phyloP scores from a whole-genome alignment of 2,113 vertebrate species.

The Phoxinus phoxinus region DNA sequence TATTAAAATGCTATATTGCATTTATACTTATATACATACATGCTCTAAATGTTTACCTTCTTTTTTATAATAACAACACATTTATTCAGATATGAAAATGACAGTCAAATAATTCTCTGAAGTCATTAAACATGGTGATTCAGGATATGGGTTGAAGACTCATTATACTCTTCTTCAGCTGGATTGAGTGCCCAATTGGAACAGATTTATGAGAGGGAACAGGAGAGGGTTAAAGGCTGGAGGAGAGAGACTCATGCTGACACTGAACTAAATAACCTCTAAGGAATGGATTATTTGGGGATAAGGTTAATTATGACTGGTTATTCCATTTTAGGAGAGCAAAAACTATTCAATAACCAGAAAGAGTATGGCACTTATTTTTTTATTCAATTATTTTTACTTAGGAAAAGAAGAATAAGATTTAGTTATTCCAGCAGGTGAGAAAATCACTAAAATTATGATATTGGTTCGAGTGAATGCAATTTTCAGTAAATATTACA shows the following conservation, averaged over 20 bases:
- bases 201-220: constrained; percentile 66
- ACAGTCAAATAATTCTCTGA: background rate
- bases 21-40: background rate
- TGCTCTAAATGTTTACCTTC: background rate
- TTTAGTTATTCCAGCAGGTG: background rate
- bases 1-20: background rate
- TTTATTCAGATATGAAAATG: background rate
- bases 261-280: constrained; percentile 42
- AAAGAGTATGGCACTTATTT: background rate
- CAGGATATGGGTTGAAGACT: background rate
- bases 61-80: background rate
- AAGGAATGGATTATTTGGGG: constrained; percentile 45
- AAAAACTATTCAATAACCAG: background rate
- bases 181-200: constrained; percentile 78
- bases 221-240: constrained; percentile 64
- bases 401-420: background rate
- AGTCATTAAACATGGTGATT: constrained; percentile 14
- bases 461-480: background rate
- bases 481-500: background rate
- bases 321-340: constrained; percentile 11
- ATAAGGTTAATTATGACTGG: constrained; percentile 9
- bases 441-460: background rate
- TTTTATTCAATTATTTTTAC: background rate
- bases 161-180: constrained; percentile 20
- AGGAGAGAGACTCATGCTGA: constrained; percentile 56